These are phyloP conservation scores for Isotomurus palustris DNA, from an alignment of 2,888 invertebrate species.

Conservation along the genomic window DNA sequence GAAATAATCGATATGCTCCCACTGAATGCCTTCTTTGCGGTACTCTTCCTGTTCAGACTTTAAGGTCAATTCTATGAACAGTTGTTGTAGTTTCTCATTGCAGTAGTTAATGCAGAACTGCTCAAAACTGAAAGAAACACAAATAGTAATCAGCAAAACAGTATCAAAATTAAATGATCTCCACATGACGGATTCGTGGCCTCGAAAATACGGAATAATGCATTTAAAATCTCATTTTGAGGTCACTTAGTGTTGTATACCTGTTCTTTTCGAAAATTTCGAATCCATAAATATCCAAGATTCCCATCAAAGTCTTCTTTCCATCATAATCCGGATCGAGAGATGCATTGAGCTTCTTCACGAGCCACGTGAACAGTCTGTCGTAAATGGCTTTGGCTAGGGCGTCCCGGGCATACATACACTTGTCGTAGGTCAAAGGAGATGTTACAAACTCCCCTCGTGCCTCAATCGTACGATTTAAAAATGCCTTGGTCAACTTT, in stretches of 20 bases:
- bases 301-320: constrained; percentile 72
- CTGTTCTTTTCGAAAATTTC: constrained; percentile 87
- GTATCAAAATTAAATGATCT: too few relatives aligned
- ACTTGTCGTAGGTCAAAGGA: constrained; percentile 73
- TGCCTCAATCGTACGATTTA: constrained; percentile 80
- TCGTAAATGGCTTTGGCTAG: constrained; percentile 88
- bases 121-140: constrained; percentile 61
- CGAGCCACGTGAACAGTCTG: constrained; percentile 85
- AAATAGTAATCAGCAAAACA: too few relatives aligned
- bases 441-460: constrained; percentile 76
- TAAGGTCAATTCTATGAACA: constrained; percentile 85
- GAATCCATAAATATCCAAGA: constrained; percentile 90
- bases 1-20: constrained; percentile 83
- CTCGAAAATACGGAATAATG: not conserved
- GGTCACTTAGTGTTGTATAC: constrained; percentile 52
- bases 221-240: not conserved
- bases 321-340: constrained; percentile 59
- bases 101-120: constrained; percentile 95
- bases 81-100: constrained; percentile 89
- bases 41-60: constrained; percentile 93
- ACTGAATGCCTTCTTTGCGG: constrained; percentile 81
- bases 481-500: constrained; percentile 67
- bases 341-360: constrained; percentile 70
- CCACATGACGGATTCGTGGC: too few relatives aligned
- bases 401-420: constrained; percentile 82